Evolutionary conservation across 2,113 vertebrate genomes (phyloP), one percentile per base, ranked within the genome.

Genomic region (Burhinus bistriatus): DNA sequence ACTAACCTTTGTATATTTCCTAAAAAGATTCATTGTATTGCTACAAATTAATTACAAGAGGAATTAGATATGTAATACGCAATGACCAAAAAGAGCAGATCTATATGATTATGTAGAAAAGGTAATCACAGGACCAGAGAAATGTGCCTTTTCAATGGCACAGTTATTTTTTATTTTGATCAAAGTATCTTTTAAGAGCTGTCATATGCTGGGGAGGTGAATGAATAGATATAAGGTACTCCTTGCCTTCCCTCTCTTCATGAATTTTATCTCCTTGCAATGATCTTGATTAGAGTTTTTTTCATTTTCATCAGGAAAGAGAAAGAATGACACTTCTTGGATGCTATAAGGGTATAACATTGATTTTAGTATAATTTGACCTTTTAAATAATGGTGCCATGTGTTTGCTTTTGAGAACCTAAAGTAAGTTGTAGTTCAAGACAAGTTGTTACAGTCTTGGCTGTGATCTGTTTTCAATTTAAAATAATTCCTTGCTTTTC

Each of bases 331-430:
- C 15, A 70, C 2, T 2, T 71, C 49, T 76, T 58, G 36, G 38
- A 90, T 81, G 29, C 45, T 73, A 95, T 76, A 76, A 91, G 57
- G 8, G 7, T 55, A 32, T 45, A 76, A 66, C 9, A 7, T 47
- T 77, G 20, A 23, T 83, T 96, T 90, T 83, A 42, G 4, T 89
- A 23, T 61, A 82, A 64, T 14, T 52, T 80, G 15, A 40, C 76
- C 40, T 89, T 94, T 75, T 92, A 61, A 79, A 91, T 83, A 78
- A 71, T 88, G 82, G 38, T 78, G 65, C 88, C 83, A 45, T 51
- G n/a, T 54, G 55, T 96, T 97, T 96, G 79, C 38, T 79, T 92
- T 86, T 92, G 77, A 95, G 87, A 34, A 94, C 83, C 68, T 81
- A 25, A 96, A 83, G 54, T 85, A 85, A 85, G 10, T 52, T 75